Base-by-base conservation (phyloP, 2,113 vertebrate genomes). In the Anthoscopus minutus region DNA sequence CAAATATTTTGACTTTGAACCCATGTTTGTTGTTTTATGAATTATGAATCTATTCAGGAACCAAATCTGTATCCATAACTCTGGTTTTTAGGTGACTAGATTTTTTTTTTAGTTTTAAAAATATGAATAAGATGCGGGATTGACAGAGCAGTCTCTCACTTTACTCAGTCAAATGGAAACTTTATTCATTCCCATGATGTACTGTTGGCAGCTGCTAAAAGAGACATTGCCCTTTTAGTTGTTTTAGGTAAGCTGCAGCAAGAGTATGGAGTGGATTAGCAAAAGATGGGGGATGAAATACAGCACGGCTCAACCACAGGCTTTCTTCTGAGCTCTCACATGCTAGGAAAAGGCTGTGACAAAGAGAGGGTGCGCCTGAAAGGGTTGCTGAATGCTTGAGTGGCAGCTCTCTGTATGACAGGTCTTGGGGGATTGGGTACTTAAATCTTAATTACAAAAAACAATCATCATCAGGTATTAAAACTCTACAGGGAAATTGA, bases 401-500 rank as follows among this genome's bases (percentile, higher is more conserved):
- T 97, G 97, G 97, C 97, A 98, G 96, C 95, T 97, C 96, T 98
- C 97, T 98, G 94, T 97, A 95, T 97, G 96, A 97, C 96, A 97
- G 95, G 96, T 98, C 97, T 98, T 97, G 86, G 89, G 98, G 97
- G 97, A 98, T 95, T 98, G 97, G 95, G 96, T 98, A 98, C 97
- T 98, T 98, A 98, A 98, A 98, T 98, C 98, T 98, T 98, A 98
- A 98, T 98, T 98, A 98, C 98, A 98, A 98, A 98, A 98, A 98
- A 98, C 96, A 98, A 92, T 93, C 89, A 95, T 95, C 93, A 90
- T 94, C 94, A 96, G 91, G 90, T 96, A 96, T 96, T 97, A 96
- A 96, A 97, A 86, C 84, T 89, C 96, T 96, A 77, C 7, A 78
- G 94, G 94, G 93, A 97, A 97, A 97, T 79, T 89, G 95, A 95